Evolutionary conservation across 2,888 invertebrate genomes (phyloP).

Genomic region (Criorhina ranunculi): DNA sequence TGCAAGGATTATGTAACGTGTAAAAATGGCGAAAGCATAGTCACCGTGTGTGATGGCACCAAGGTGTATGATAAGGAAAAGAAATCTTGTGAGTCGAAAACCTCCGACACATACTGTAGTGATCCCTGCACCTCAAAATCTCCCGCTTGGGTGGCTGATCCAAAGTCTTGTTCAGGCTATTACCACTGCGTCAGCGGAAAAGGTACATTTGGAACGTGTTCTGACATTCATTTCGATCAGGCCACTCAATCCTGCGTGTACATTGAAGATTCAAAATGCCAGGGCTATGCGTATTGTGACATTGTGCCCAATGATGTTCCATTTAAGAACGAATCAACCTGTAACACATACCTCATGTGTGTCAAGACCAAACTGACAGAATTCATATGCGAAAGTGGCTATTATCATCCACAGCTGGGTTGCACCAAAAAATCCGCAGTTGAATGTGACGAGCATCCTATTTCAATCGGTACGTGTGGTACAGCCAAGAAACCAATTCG

Average conservation of each 20-base stretch:
- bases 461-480: constrained; percentile 78
- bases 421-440: constrained; percentile 77
- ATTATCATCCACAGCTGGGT: constrained; percentile 77
- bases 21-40: constrained; percentile 74
- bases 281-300: constrained; percentile 78
- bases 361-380: constrained; percentile 72
- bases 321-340: constrained; percentile 77
- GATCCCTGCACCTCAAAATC: neutral
- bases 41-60: constrained; percentile 75
- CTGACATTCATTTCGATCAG: constrained; percentile 75
- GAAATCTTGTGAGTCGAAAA: constrained; percentile 68
- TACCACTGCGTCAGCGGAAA: constrained; percentile 58
- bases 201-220: constrained; percentile 44
- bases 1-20: constrained; percentile 80
- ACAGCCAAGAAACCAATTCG: constrained; percentile 64
- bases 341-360: constrained; percentile 77
- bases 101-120: constrained; percentile 33
- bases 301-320: constrained; percentile 78
- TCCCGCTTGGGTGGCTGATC: constrained; percentile 68
- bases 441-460: constrained; percentile 77
- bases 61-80: constrained; percentile 78
- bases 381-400: constrained; percentile 67
- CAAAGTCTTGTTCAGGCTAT: constrained; percentile 79
- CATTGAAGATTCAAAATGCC: constrained; percentile 69
- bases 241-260: constrained; percentile 74